These are phyloP conservation scores for Pipra filicauda DNA, from an alignment of 2,113 vertebrate species.

Conservation along the genomic window DNA sequence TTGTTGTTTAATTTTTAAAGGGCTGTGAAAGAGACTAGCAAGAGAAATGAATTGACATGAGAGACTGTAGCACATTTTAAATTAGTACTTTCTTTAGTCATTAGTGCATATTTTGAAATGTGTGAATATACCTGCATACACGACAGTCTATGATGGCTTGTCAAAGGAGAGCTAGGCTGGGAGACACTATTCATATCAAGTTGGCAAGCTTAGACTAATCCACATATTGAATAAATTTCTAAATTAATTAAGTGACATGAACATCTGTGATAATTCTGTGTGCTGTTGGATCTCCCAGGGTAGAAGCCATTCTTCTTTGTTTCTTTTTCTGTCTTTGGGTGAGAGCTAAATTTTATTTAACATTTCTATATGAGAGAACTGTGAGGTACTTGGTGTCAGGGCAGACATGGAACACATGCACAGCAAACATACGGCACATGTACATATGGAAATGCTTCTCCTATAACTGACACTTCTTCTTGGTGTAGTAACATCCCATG, in stretches of 20 bases:
- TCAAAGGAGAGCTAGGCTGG: background rate
- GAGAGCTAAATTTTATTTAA: background rate
- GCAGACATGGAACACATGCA: background rate
- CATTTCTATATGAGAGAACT: background rate
- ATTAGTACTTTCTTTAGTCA: constrained; percentile 12
- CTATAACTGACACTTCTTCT: background rate
- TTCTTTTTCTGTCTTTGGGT: background rate
- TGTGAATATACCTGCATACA: constrained; percentile 31
- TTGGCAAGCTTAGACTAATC: background rate
- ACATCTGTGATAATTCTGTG: background rate
- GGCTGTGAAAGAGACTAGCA: background rate
- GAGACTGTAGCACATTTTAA: background rate
- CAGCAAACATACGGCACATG: background rate
- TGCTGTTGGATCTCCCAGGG: background rate
- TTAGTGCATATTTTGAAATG: background rate
- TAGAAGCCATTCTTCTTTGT: background rate
- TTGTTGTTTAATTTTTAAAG: constrained; percentile 30
- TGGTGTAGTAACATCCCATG: background rate
- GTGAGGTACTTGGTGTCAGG: no score
- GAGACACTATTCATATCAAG: background rate
- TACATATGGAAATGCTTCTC: background rate
- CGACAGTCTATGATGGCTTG: background rate
- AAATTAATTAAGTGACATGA: background rate
- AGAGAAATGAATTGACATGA: background rate
- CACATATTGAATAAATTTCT: background rate